Evolutionary conservation across 2,888 invertebrate species (phyloP), one percentile per base, ranked within the genome.

Genomic region (Drosophila ezoana): DNA sequence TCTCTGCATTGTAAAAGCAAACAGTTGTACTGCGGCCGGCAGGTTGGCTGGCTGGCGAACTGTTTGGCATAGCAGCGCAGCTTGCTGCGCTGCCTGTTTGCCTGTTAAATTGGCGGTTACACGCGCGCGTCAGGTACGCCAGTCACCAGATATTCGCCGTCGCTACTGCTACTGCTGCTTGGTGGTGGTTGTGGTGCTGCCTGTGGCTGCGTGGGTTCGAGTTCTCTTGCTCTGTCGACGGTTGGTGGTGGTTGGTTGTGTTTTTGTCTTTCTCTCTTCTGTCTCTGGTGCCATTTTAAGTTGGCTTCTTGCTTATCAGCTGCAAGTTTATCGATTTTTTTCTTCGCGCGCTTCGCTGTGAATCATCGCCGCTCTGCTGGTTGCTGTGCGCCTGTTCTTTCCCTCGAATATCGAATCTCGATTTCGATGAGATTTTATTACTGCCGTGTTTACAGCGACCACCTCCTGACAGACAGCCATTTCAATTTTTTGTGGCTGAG

Each of bases 401-500:
- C 90, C 91, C 90, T 90, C 90, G 91, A 90, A 90, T 90, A 91
- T 90, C 90, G 90, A 90, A 90, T 90, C 90, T 90, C 91, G 91
- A 90, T 90, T 90, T 90, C 91, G 90, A 91, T 89, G 90, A 87
- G 89, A 89, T 91, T 90, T 89, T 77, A 73, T 87, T 87, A 72
- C 77, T 66, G 52, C 9, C 54, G 63, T 40, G 59, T 49, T 23
- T 14, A 37, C 57, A 49, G 11, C 28, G 52, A 59, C 47, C 43
- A 61, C 49, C 61, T 60, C 20, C 75, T 69, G 69, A 65, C 64
- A 74, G 49, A 65, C 48, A 52, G 58, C 41, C 74, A 62, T 73
- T 70, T 63, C 18, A 72, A 68, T 51, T 62, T 64, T 64, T 68
- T 64, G 59, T 59, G 60, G 43, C 44, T 57, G 41, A 44, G 35